Base-by-base conservation (phyloP, 2,113 vertebrate genomes). In the Takifugu flavidus region DNA sequence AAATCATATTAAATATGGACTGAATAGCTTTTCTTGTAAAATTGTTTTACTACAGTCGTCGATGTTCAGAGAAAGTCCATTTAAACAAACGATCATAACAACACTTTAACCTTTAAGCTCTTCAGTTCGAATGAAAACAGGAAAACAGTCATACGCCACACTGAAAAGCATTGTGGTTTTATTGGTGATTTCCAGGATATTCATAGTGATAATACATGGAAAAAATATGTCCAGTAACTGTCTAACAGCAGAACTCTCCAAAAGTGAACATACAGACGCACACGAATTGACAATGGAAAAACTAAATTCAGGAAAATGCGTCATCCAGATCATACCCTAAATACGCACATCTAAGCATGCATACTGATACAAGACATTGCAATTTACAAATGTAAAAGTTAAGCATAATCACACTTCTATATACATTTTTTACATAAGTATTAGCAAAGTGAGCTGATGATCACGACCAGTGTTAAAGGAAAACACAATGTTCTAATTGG, bases 351-450 rank as follows among this genome's bases (percentile, higher is more conserved):
- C 13, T 29, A 71, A 29, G 46, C 25, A 53, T 62, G 71, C 34
- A 65, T 47, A 66, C 53, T 39, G 34, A 39, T 39, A 39, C 1
- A 39, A 39, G 34, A 34, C 31, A 42, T 62, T 34, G 29, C 31
- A 59, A 62, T 67, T 54, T 63, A 27, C 67, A 64, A 28, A 56
- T 71, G 67, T 42, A 66, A 72, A 80, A 78, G 72, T 65, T 70
- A 82, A 75, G 78, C 53, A 45, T 4, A 11, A 65, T 75, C 70
- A 75, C 68, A 78, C 53, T 68, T 62, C 55, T 79, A 84, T 86
- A 59, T 87, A 89, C 82, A 86, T 79, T 80, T 52, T 86, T 78
- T 86, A 86, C 69, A 84, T 67, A 59, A 75, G 74, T 53, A 67
- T 59, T 52, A 79, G 49, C 74, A 43, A 75, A 66, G 63, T 52